Base-by-base conservation (phyloP, 2,888 invertebrate species). In the Lepidochitona cinerea region DNA sequence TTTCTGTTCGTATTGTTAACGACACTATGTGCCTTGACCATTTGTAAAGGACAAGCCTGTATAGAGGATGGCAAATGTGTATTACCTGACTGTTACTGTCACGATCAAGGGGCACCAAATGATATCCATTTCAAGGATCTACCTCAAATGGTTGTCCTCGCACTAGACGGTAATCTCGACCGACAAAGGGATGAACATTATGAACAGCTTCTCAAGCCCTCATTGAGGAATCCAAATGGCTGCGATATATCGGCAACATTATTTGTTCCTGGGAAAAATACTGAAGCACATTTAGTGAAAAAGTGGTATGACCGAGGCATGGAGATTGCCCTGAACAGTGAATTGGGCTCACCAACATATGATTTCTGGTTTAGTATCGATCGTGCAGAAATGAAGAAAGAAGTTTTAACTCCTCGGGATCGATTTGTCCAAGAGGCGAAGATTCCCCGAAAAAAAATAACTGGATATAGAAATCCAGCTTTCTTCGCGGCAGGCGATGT, bases 101-200 rank as follows among this genome's bases (percentile, higher is more conserved):
- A 32, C 4, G 59, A 59, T 29, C 29, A 23, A 14, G 59, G 59
- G 1, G 26, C 26, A 6, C 66, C 66, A 5, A 14, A 14, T 4
- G 66, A 29, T 4, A 18, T 66, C 14, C 35, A 35, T 4, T n/a
- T 65, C 0, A 36, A 53, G 7, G 71, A 83, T 4, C 75, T 79
- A 26, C 85, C 85, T 6, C 85, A 85, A 36, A 84, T 85, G 18
- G 79, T 85, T 0, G 81, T 81, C 69, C 76, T 85, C 36, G 80
- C 84, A 0, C 70, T 83, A 3, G 84, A 85, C 59, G 84, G 83
- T 7, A 77, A 78, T 35, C 71, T 85, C 0, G 82, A 85, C 64
- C 79, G 77, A 33, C 75, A 79, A 18, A 73, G 81, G 4, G 81
- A 80, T 64, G 75, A 79, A 9, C 81, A 81, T 71, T 74, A 83